Percentiles rank a stretch among this genome's conserved stretches.
These are phyloP conservation scores for Amphiduros pacificus DNA, from an alignment of 2,888 invertebrate genomes.

Conservation along the genomic window DNA sequence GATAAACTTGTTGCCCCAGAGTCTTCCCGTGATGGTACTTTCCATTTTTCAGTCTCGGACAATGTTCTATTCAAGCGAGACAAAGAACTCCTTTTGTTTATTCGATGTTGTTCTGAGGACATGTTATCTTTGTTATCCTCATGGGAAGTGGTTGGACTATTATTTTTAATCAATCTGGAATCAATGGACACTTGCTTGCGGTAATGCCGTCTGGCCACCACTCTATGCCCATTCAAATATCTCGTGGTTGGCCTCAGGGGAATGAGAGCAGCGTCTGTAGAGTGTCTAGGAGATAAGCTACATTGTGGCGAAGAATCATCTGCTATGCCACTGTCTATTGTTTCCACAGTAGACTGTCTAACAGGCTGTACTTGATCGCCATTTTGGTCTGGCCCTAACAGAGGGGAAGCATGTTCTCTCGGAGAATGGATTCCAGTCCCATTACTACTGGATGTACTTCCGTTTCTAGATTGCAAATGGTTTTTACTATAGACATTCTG, in stretches of 20 bases:
- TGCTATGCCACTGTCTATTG: slow-evolving; percentile 40
- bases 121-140: too few relatives aligned
- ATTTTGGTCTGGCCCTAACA: neutral
- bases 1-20: neutral
- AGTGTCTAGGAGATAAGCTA: neutral
- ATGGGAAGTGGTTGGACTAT: neutral
- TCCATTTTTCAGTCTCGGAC: neutral
- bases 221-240: neutral
- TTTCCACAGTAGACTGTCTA: slow-evolving; percentile 39
- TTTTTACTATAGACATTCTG: neutral
- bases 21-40: neutral
- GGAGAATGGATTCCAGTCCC: too few relatives aligned
- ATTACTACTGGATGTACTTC: too few relatives aligned
- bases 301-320: slow-evolving; percentile 21
- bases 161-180: neutral
- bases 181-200: neutral
- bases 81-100: too few relatives aligned
- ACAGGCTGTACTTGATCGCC: slow-evolving; percentile 16
- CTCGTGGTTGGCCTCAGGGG: neutral
- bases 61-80: too few relatives aligned
- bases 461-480: neutral
- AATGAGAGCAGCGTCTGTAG: neutral
- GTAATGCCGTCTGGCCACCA: neutral
- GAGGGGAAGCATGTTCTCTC: too few relatives aligned
- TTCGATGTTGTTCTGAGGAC: too few relatives aligned